Conservation (phyloP, 2,113 vertebrate species). For the Serinus canaria region DNA sequence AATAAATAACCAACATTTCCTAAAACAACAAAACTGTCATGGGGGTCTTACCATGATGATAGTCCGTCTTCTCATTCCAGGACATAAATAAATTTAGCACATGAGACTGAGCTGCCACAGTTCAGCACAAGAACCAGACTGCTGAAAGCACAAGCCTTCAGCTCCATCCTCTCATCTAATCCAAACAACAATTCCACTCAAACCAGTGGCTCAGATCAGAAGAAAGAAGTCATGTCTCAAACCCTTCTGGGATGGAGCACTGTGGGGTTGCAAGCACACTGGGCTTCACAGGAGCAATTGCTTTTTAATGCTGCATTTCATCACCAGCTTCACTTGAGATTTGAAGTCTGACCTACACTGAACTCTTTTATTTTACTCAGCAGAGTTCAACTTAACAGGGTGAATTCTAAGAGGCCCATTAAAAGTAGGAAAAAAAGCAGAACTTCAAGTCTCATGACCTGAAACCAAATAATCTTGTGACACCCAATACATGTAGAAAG, state of each 20-base stretch:
- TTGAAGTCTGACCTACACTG: not conserved
- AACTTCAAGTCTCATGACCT: slow-evolving; percentile 13
- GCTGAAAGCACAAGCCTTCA: not conserved
- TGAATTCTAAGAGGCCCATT: not conserved
- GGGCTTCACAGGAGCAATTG: not conserved
- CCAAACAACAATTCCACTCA: not conserved
- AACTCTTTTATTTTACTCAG: not conserved
- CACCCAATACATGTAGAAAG: not conserved
- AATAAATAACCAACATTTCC: not conserved
- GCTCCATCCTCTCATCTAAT: not conserved
- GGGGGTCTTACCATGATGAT: not conserved
- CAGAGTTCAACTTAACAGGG: not conserved
- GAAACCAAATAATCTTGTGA: slow-evolving; percentile 38
- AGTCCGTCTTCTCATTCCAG: not conserved
- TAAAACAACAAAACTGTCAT: not conserved
- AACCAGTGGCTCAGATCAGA: not conserved
- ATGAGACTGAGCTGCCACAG: not conserved
- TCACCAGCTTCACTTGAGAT: not conserved
- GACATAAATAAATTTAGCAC: not conserved
- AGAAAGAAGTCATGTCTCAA: not conserved
- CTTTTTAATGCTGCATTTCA: not conserved
- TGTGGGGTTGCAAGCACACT: not conserved
- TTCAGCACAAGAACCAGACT: not conserved
- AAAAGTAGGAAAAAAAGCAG: not conserved
- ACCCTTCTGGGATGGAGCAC: not conserved